Evolutionary conservation across 1,140 invertebrate genomes (phyloP), one percentile per base, ranked within the genome.

Genomic region (Lethocerus indicus): DNA sequence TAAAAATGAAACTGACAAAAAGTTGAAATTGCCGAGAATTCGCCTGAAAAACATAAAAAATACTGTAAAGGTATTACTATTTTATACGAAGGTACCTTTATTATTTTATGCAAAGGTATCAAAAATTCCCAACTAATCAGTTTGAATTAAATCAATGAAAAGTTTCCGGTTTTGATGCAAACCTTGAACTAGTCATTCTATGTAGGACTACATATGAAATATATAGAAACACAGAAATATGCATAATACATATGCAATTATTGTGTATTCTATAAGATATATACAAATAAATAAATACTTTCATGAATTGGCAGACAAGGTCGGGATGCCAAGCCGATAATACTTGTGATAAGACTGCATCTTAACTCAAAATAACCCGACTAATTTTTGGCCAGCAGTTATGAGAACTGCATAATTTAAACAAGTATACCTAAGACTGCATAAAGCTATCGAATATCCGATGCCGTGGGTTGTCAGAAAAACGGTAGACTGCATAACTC

Each of bases 381-480:
- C 13, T 26, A 43, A 45, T n/a, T n/a, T n/a, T n/a, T n/a, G n/a
- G n/a, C n/a, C n/a, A n/a, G n/a, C n/a, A 25, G 5, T 18, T 21
- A 29, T 23, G n/a, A 16, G 9, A 29, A 41, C 23, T 3, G 18
- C 14, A 7, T 16, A 21, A 42, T 26, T 51, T 25, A 18, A 36
- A 29, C 37, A 20, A 27, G n/a, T 9, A 57, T 69, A 79, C 75
- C 78, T 72, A 52, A 78, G 59, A 25, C 64, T 47, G 63, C 85
- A 89, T 56, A 83, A 72, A 56, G 76, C 76, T 32, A 75, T 58
- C 3, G 83, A 74, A 62, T 80, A 87, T 7, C 76, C 68, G 62
- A 81, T 79, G 26, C 69, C 79, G 66, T 81, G 83, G 56, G 75
- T 77, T 27, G 76, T 76, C 20, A 89, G 65, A 62, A 89, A 89